Percentiles rank a stretch among this genome's conserved stretches.
Conservation (phyloP, 2,888 invertebrate genomes). For the Dromius quadrimaculatus region DNA sequence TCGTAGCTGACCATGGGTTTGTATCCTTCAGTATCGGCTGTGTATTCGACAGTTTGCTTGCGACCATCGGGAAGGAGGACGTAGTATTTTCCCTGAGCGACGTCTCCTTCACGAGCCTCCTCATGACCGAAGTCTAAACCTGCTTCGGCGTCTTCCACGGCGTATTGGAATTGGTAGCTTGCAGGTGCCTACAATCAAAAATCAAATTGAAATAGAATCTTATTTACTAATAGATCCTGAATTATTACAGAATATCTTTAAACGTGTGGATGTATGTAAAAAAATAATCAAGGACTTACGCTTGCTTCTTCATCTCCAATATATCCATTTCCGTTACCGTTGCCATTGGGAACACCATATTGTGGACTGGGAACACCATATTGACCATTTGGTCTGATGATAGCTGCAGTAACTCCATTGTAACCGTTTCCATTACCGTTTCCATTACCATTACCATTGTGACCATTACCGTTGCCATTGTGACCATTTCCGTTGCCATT, state of each 20-base stretch:
- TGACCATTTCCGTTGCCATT: constrained; percentile 34
- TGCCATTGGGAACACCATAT: constrained; percentile 44
- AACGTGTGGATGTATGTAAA: not conserved
- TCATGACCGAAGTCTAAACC: constrained; percentile 79
- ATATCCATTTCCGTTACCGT: constrained; percentile 25
- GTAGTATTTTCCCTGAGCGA: constrained; percentile 76
- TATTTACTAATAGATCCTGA: not conserved
- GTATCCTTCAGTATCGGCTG: constrained; percentile 75
- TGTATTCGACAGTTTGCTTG: constrained; percentile 76
- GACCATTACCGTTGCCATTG: constrained; percentile 39
- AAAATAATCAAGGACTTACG: not conserved
- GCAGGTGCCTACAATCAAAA: constrained; percentile 62
- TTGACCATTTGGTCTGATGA: constrained; percentile 56
- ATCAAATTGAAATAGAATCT: not conserved
- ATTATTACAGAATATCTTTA: not conserved
- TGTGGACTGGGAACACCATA: constrained; percentile 37
- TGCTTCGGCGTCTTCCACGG: constrained; percentile 73
- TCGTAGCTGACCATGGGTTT: constrained; percentile 75
- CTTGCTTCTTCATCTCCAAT: constrained; percentile 34
- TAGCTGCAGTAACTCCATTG: constrained; percentile 56
- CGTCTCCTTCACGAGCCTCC: constrained; percentile 74
- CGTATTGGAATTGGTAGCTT: constrained; percentile 77
- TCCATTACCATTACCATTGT: constrained; percentile 52
- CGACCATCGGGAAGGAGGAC: constrained; percentile 78
- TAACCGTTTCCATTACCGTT: constrained; percentile 15